These are phyloP conservation scores for Epinotia brunnichana DNA, from an alignment of 2,888 invertebrate species.

Conservation along the genomic window DNA sequence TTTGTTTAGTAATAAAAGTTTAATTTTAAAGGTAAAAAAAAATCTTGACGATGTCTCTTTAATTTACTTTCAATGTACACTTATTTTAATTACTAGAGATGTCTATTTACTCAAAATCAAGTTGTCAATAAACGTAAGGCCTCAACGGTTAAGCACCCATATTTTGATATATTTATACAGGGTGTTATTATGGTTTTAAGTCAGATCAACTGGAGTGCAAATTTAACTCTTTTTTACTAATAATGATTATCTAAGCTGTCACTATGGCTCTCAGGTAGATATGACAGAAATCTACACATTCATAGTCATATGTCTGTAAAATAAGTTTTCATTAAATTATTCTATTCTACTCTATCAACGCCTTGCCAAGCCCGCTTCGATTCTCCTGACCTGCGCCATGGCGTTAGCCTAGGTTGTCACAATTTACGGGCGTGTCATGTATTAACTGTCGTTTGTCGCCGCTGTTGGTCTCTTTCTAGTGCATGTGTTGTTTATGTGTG, in stretches of 20 bases:
- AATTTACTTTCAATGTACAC: not conserved
- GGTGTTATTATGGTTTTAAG: no score
- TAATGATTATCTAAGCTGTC: not conserved
- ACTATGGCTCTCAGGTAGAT: not conserved
- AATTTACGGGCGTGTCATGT: slow-evolving; percentile 13
- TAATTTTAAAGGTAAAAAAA: no score
- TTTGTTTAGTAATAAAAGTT: no score
- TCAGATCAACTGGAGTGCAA: no score
- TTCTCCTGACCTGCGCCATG: slow-evolving; percentile 14
- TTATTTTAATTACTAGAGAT: not conserved
- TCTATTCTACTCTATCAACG: no score
- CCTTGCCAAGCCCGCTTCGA: not conserved
- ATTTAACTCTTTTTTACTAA: no score
- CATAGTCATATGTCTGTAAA: no score
- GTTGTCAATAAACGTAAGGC: not conserved
- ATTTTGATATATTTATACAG: no score
- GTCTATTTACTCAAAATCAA: not conserved
- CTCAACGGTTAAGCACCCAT: no score
- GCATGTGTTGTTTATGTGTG: not conserved
- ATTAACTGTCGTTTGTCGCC: not conserved
- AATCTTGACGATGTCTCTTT: not conserved
- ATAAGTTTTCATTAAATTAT: no score
- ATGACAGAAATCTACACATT: not conserved
- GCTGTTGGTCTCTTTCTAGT: slow-evolving; percentile 1
- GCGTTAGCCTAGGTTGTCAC: slow-evolving; percentile 9